Evolutionary conservation across 2,888 invertebrate species (phyloP).

Genomic region (Synanthedon andrenaeformis): DNA sequence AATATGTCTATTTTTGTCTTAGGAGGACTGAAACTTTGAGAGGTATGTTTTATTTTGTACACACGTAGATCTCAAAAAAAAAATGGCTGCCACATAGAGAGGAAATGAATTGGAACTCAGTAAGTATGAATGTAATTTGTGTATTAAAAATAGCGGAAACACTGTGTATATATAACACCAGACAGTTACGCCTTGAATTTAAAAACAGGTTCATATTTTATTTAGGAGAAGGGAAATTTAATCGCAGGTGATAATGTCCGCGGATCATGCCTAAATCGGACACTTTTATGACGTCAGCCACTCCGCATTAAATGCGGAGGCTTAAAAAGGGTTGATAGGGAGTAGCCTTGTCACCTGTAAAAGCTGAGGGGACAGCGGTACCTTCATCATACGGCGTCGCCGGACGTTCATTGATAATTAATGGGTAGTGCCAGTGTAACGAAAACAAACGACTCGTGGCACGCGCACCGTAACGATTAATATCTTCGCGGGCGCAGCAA

Average conservation of each 20-base stretch:
- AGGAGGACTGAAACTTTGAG: too few species aligned
- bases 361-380: conserved; percentile 55
- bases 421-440: conserved; percentile 64
- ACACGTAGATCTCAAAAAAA: too few species aligned
- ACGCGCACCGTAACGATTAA: conserved; percentile 68
- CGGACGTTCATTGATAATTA: conserved; percentile 70
- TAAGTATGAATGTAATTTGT: too few species aligned
- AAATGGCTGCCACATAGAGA: too few species aligned
- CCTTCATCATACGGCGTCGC: conserved; percentile 57
- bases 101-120: too few species aligned
- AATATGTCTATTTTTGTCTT: too few species aligned
- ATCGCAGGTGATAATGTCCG: conserved; percentile 55
- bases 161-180: neutral
- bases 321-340: conserved; percentile 69
- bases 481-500: conserved; percentile 61
- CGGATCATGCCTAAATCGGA: conserved; percentile 62
- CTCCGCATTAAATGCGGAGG: conserved; percentile 63
- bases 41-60: too few species aligned
- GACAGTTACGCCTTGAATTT: neutral
- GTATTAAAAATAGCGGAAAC: too few species aligned
- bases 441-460: conserved; percentile 66
- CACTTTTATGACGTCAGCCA: conserved; percentile 67
- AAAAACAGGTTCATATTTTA: conserved; percentile 23
- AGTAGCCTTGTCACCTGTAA: conserved; percentile 62
- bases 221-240: conserved; percentile 38